phyloP scores from a whole-genome alignment of 2,888 invertebrate genomes.

The Scrobipalpa atriplicella region DNA sequence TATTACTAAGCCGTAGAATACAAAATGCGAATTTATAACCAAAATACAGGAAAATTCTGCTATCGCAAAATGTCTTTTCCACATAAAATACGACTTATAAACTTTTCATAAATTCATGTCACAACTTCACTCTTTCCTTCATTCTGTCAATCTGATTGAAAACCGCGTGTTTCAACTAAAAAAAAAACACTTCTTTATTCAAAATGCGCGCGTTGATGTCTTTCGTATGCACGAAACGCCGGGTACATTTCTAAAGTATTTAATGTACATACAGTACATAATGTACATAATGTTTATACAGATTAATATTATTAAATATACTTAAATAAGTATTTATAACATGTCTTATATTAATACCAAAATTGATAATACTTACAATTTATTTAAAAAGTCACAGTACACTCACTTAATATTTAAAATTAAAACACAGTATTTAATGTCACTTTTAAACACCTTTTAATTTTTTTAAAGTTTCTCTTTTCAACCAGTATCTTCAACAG shows the following conservation, averaged over 20 bases:
- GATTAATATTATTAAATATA: too few relatives aligned
- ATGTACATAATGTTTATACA: too few relatives aligned
- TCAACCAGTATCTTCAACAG: constrained; percentile 5
- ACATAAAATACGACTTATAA: too few relatives aligned
- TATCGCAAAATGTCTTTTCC: too few relatives aligned
- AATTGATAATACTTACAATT: constrained; percentile 6
- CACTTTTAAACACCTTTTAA: constrained; percentile 19
- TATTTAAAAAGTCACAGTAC: neutral
- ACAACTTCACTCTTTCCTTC: neutral
- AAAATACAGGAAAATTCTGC: too few relatives aligned
- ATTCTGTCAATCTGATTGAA: neutral
- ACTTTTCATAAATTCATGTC: too few relatives aligned
- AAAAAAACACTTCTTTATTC: neutral
- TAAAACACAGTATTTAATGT: constrained; percentile 6
- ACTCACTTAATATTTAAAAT: constrained; percentile 3
- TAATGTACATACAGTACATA: too few relatives aligned
- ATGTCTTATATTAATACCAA: too few relatives aligned
- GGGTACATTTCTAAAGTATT: neutral
- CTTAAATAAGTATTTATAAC: too few relatives aligned
- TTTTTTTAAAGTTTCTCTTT: neutral
- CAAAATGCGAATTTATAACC: too few relatives aligned
- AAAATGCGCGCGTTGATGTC: constrained; percentile 5
- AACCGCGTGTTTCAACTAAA: too few relatives aligned
- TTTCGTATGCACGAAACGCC: constrained; percentile 3
- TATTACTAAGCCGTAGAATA: too few relatives aligned